phyloP scores from a whole-genome alignment of 2,888 invertebrate species.

The Euspilapteryx auroguttella region DNA sequence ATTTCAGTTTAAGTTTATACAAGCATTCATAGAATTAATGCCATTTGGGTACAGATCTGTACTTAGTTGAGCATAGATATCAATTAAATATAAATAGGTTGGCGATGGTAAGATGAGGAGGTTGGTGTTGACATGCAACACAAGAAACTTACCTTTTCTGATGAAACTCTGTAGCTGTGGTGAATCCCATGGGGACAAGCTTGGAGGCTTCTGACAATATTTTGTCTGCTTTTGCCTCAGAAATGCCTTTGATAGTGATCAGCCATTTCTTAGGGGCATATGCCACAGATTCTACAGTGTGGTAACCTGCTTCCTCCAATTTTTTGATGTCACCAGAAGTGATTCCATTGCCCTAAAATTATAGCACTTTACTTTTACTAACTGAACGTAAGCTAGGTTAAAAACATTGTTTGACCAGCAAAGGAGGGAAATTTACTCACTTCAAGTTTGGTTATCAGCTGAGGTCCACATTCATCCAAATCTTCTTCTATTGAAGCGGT shows the following conservation, averaged over 20 bases:
- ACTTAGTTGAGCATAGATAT: no score
- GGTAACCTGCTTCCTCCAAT: constrained; percentile 88
- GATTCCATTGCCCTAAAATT: constrained; percentile 83
- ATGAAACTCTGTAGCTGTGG: constrained; percentile 95
- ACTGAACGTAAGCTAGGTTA: background rate
- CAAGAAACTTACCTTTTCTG: constrained; percentile 83
- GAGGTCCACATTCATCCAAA: constrained; percentile 71
- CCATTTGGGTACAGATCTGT: no score
- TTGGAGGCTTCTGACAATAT: constrained; percentile 88
- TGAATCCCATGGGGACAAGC: constrained; percentile 96
- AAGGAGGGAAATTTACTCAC: constrained; percentile 31
- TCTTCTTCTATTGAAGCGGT: constrained; percentile 58
- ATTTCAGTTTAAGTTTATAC: no score
- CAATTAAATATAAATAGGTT: no score
- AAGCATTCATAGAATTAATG: no score
- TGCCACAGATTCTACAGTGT: constrained; percentile 94
- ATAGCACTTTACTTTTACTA: constrained; percentile 2
- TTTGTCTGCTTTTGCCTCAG: constrained; percentile 97
- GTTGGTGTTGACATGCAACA: no score
- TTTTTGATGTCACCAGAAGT: constrained; percentile 90
- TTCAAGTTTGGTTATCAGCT: constrained; percentile 71
- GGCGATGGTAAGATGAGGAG: no score
- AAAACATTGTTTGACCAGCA: background rate
- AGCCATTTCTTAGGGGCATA: constrained; percentile 93
- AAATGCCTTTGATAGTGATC: constrained; percentile 89